Evolutionary conservation across 2,113 vertebrate species (phyloP).

Genomic region (Panthera uncia): DNA sequence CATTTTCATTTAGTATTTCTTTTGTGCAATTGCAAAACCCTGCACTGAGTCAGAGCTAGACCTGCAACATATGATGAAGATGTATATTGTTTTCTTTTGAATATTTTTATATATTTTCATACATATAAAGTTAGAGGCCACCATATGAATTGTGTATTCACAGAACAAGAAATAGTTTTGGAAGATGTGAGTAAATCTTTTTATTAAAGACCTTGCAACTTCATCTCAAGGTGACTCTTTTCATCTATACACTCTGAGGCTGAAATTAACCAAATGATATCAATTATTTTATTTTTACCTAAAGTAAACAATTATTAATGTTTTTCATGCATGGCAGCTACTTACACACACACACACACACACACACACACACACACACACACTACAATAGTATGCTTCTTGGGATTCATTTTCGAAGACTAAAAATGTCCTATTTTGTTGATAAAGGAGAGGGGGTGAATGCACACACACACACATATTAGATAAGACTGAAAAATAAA

Average conservation of each 20-base stretch:
- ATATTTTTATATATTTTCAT: neutral
- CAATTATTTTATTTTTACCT: slow-evolving; percentile 36
- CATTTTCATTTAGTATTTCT: slow-evolving; percentile 26
- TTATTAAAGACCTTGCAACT: neutral
- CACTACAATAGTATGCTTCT: neutral
- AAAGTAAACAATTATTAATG: neutral
- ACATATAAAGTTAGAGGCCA: neutral
- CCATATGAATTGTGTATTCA: neutral
- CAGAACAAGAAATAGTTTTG: neutral
- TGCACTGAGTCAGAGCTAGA: neutral
- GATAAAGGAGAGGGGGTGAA: neutral
- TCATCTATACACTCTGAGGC: neutral
- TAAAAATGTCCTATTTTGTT: slow-evolving; percentile 5
- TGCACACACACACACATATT: neutral
- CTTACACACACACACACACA: neutral
- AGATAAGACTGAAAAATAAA: slow-evolving; percentile 55
- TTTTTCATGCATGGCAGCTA: neutral
- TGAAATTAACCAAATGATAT: neutral
- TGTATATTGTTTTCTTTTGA: neutral
- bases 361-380: neutral
- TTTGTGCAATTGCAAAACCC: neutral
- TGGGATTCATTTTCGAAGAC: neutral
- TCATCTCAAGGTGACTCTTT: slow-evolving; percentile 18
- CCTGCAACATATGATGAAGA: neutral
- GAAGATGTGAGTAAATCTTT: neutral